Base-by-base conservation (phyloP, 2,113 vertebrate genomes). In the Peromyscus polionotus region DNA sequence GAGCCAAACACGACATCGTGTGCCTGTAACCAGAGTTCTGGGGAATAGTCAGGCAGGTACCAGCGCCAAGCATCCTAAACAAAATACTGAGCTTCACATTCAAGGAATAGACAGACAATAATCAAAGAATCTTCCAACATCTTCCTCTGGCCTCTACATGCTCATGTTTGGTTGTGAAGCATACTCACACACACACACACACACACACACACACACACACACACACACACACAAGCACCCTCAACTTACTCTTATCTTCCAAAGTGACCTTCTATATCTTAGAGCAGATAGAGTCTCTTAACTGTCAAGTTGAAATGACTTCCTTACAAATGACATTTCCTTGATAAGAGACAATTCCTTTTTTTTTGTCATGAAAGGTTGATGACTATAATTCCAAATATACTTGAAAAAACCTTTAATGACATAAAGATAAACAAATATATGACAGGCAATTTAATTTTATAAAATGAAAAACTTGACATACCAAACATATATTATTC, bases 391-490 rank as follows among this genome's bases (percentile, higher is more conserved):
- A 93, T 93, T 88, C 61, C 85, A 95, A 94, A 91, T 70, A 79
- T 86, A 79, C 51, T 88, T 86, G 80, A 67, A 95, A 67, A 95
- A 90, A 95, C 87, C 57, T 88, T 96, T 92, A 93, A 92, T 86
- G 81, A 90, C 6, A 19, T 84, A 90, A 96, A 51, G 79, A 96
- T 94, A 96, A 95, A 93, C 95, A 97, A 96, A 54, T 59, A 63
- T 85, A 79, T 77, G 51, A 90, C 42, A 95, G 48, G 63, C 72
- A 96, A 94, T 95, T 97, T 70, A 93, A 95, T 97, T 94, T 96
- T 88, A 94, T 96, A 94, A 79, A 96, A 95, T 80, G 73, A 76
- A 96, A 95, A 97, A 59, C 63, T 91, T 96, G 79, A 90, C 79
- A 76, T 93, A 96, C 90, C 83, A 88, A 91, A 75, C 57, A 88